Evolutionary conservation across 2,888 invertebrate species (phyloP), one percentile per base, ranked within the genome.

Genomic region (Euclidia mi): DNA sequence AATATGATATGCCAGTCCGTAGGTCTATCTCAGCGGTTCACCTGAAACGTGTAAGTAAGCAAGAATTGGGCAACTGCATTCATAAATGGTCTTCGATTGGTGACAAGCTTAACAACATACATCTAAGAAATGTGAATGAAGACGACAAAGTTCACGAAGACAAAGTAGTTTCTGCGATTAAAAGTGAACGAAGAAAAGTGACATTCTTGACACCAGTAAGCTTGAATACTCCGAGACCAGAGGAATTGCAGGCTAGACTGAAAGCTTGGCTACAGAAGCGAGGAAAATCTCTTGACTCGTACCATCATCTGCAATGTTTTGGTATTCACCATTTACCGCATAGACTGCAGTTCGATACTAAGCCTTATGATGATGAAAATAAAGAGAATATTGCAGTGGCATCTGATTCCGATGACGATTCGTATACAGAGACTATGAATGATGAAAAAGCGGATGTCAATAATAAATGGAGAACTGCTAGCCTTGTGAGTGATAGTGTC

Each of bases 231-330:
- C 94, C 94, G 0, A 84, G 69, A 38, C 88, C 89, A 0, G 87
- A 87, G 14, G 95, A 95, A 50, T 49, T 95, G 12, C 91, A 91
- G 56, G 57, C 79, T 0, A 82, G 91, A 46, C 73, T 96, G 11
- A 91, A 92, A 43, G 83, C 88, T 0, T 96, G 96, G 96, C 78
- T 96, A 3, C 82, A 89, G 35, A 94, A 94, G 56, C 82, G 89
- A 11, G 95, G 95, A 0, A 95, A 95, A 66, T 89, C 92, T 0
- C 41, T 95, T 0, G 85, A 91, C 40, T 86, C 91, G 0, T 95
- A 90, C 68, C 94, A 94, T 10, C 95, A 95, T 73, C 80, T 95
- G 28, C 95, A 95, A 74, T 95, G 95, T 69, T 95, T 95, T 29
- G 95, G 94, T 1, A 66, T 94, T 9, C 80, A 90, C 37, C 89